These are phyloP conservation scores for Antheraea pernyi DNA, from an alignment of 1,140 invertebrate genomes.

Conservation along the genomic window DNA sequence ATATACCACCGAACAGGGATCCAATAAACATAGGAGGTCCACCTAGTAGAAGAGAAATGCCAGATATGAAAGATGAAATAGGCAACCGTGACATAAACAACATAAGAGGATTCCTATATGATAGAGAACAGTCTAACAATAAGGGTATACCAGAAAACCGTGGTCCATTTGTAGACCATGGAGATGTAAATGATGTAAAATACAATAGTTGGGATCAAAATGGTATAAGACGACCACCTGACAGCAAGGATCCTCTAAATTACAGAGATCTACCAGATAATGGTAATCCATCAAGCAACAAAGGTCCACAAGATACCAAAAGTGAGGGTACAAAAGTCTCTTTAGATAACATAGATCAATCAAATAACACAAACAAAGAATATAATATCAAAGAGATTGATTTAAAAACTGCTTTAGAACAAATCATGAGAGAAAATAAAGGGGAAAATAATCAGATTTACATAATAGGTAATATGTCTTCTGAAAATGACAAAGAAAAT, in stretches of 20 bases:
- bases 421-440: too few species aligned
- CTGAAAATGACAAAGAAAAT: too few species aligned
- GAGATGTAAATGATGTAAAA: too few species aligned
- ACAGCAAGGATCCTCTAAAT: constrained; percentile 1
- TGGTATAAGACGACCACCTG: constrained; percentile 2
- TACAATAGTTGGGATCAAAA: too few species aligned
- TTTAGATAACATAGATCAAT: too few species aligned
- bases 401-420: too few species aligned
- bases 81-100: neutral
- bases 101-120: neutral
- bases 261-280: constrained; percentile 9
- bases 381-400: too few species aligned
- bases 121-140: constrained; percentile 7
- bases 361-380: too few species aligned
- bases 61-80: too few species aligned
- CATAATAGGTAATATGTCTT: too few species aligned
- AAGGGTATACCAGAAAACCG: neutral
- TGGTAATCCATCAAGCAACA: constrained; percentile 9
- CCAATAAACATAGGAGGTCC: neutral
- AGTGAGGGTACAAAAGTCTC: too few species aligned
- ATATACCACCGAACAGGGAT: neutral
- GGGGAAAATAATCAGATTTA: neutral
- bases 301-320: constrained; percentile 6
- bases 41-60: neutral
- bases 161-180: constrained; percentile 5